Base-by-base conservation (phyloP, 2,797 vertebrate genomes). In the Pelodytes ibericus region DNA sequence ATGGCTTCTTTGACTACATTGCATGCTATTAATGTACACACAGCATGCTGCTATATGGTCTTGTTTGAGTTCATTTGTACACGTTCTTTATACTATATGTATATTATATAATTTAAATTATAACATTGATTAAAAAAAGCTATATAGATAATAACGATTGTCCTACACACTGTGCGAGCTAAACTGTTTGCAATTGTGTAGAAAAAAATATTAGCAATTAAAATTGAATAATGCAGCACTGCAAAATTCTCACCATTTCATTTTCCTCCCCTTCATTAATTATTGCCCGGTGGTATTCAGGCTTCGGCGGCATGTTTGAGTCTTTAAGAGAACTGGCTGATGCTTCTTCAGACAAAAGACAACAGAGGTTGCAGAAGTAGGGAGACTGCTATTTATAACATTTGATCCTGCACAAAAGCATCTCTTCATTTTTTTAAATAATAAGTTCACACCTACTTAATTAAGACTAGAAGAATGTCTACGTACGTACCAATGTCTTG, bases 241-340 rank as follows among this genome's bases (percentile, higher is more conserved):
- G 3, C 8, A 22, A 20, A 24, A 61, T 41, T 81, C 90, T 91
- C 83, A 92, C 91, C 90, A 91, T 89, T 78, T 93, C 90, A 64
- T 90, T 88, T 57, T 93, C 91, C 59, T 92, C 86, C 80, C 91
- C 91, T 81, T 87, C 82, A 77, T 90, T 91, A 84, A 93, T 90
- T 47, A 87, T 79, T 69, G 86, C 86, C 10, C 79, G 86, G 68
- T 90, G 88, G 51, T 44, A 80, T 75, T 79, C 77, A 33, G 18
- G 22, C 36, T 74, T 65, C 7, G 72, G 31, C 22, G 25, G 53
- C 72, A 74, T 74, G 30, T 41, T 44, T 65, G n/a, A 51, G 13
- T 62, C n/a, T 36, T 36, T 1, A 36, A 24, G 58, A 30, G 13
- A 16, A 24, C 3, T 30, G 15, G 15, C 18, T 1, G 27, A 22